A percentile compares a stretch with the other conserved stretches of the same genome.
Conservation (phyloP, 2,113 vertebrate genomes). For the Centrocercus urophasianus region DNA sequence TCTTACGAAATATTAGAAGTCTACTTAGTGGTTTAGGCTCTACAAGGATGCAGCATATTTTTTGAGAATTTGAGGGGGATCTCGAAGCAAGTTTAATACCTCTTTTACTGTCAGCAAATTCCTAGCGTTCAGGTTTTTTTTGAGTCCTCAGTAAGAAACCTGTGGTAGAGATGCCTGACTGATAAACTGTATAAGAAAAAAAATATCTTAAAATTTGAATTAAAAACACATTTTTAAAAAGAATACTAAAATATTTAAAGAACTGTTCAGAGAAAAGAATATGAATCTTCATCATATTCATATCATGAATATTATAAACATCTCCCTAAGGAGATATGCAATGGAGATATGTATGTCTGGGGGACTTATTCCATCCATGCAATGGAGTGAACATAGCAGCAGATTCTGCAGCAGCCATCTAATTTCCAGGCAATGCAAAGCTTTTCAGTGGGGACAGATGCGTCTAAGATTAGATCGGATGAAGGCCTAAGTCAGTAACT, state of each 20-base stretch:
- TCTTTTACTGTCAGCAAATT: background rate
- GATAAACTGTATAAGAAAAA: background rate
- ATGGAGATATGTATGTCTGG: background rate
- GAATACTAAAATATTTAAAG: background rate
- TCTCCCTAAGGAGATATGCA: background rate
- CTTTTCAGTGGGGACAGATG: background rate
- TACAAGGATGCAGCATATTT: background rate
- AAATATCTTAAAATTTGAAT: background rate
- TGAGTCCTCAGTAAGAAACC: background rate
- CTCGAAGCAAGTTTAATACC: background rate
- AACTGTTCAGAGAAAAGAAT: background rate
- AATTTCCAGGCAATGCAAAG: background rate
- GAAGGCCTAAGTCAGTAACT: background rate
- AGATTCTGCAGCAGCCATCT: background rate
- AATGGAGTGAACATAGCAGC: background rate
- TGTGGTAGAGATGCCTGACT: background rate
- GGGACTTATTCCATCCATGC: background rate
- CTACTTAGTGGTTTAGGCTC: background rate
- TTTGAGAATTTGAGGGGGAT: background rate
- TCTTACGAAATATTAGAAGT: background rate
- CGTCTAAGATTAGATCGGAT: background rate
- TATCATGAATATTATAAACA: background rate
- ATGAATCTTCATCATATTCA: too few relatives aligned
- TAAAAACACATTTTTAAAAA: background rate
- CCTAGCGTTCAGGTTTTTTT: background rate